Percentiles rank a stretch among this genome's conserved stretches.
phyloP scores from a whole-genome alignment of 2,888 invertebrate species.

The Meiosimyza platycephala region DNA sequence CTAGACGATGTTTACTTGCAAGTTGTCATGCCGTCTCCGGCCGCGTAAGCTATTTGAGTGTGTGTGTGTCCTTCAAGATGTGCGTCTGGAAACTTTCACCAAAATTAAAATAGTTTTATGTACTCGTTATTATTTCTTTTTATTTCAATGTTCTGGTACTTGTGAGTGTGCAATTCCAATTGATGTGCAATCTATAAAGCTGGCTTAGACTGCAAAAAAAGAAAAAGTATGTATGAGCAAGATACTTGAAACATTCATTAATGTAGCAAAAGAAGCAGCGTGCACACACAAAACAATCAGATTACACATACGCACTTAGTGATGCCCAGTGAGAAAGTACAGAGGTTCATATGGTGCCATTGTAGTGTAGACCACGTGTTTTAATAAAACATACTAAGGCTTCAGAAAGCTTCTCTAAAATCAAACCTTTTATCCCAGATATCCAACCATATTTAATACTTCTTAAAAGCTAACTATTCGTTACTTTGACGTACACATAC shows the following conservation, averaged over 20 bases:
- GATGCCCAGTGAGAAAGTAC: slow-evolving; percentile 36
- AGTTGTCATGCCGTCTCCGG: slow-evolving; percentile 9
- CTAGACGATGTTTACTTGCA: not conserved
- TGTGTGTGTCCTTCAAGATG: not conserved
- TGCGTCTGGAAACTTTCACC: slow-evolving; percentile 22
- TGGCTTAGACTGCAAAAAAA: slow-evolving; percentile 20
- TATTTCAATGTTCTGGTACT: not conserved
- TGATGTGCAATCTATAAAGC: slow-evolving; percentile 33
- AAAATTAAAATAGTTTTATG: slow-evolving; percentile 25
- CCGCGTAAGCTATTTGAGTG: not conserved
- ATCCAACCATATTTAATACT: too few relatives aligned
- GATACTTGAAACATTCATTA: slow-evolving; percentile 54
- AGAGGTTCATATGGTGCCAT: too few relatives aligned
- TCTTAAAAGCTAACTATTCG: too few relatives aligned
- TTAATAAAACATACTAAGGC: too few relatives aligned
- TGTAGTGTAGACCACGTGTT: too few relatives aligned
- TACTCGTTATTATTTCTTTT: not conserved
- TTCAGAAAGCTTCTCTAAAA: too few relatives aligned
- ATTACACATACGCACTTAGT: not conserved
- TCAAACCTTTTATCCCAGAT: too few relatives aligned
- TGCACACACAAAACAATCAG: slow-evolving; percentile 5
- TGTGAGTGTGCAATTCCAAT: slow-evolving; percentile 24
- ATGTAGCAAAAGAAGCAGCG: slow-evolving; percentile 47
- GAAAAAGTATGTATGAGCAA: slow-evolving; percentile 30
- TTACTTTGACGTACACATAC: too few relatives aligned